A percentile compares a stretch with the other conserved stretches of the same genome.
These are phyloP conservation scores for Erannis defoliaria DNA, from an alignment of 2,888 invertebrate species.

Conservation along the genomic window DNA sequence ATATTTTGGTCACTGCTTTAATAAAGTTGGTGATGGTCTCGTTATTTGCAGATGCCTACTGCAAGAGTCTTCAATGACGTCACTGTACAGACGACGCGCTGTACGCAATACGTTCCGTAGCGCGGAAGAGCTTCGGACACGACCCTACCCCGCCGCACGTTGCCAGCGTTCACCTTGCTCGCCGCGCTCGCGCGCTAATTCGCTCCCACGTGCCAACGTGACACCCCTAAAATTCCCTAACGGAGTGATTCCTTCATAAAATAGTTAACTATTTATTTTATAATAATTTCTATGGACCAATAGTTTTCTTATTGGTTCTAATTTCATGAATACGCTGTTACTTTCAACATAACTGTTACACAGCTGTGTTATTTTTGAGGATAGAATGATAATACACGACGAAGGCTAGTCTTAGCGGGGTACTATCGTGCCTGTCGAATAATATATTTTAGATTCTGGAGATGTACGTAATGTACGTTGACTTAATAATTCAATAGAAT, in stretches of 20 bases:
- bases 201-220: slow-evolving; percentile 64
- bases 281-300: not conserved
- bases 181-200: slow-evolving; percentile 61
- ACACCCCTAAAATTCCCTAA: slow-evolving; percentile 69
- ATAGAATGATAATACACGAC: no score
- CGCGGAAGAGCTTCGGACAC: slow-evolving; percentile 72
- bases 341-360: no score
- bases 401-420: no score
- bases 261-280: not conserved
- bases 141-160: slow-evolving; percentile 64
- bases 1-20: not conserved
- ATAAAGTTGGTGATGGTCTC: not conserved
- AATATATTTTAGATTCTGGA: no score
- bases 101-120: slow-evolving; percentile 71
- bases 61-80: slow-evolving; percentile 72
- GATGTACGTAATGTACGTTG: no score
- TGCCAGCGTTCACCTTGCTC: slow-evolving; percentile 54
- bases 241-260: slow-evolving; percentile 43
- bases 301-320: not conserved
- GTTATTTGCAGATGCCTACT: slow-evolving; percentile 69
- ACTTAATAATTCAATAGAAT: no score
- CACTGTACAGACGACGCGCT: slow-evolving; percentile 70
- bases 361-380: not conserved
- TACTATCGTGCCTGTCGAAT: no score
- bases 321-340: not conserved